phyloP scores from a whole-genome alignment of 2,113 vertebrate genomes.

The Sminthopsis crassicaudata region DNA sequence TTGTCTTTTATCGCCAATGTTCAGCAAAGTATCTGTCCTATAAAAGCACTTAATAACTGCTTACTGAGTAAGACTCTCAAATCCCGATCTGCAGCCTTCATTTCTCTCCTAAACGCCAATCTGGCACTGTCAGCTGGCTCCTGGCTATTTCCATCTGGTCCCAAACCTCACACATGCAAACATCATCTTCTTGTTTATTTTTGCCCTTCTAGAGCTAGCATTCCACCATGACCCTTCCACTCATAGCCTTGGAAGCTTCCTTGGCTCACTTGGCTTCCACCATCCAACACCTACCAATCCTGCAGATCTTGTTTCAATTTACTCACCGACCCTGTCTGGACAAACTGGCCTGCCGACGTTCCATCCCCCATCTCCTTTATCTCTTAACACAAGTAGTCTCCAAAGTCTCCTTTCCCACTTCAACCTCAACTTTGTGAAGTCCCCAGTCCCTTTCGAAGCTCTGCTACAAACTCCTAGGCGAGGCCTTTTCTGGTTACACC shows the following conservation, averaged over 20 bases:
- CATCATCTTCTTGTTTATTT: background rate
- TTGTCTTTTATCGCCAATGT: too few species aligned
- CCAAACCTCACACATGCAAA: background rate
- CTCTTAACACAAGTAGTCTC: background rate
- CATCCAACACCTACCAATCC: background rate
- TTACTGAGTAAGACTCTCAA: background rate
- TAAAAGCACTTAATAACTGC: too few species aligned
- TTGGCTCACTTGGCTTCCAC: background rate
- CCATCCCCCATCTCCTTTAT: background rate
- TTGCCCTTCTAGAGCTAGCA: background rate
- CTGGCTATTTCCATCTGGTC: background rate
- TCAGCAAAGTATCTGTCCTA: too few species aligned
- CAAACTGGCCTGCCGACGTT: background rate
- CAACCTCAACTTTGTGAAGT: background rate
- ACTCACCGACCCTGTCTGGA: background rate
- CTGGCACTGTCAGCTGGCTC: background rate
- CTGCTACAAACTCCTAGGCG: background rate
- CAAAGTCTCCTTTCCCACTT: background rate
- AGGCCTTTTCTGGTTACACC: background rate
- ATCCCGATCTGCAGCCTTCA: background rate
- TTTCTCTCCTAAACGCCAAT: background rate
- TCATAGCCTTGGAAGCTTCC: background rate
- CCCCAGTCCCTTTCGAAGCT: background rate
- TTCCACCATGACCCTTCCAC: background rate
- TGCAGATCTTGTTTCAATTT: background rate